Base-by-base conservation (phyloP, 37 sponge, comb jelly and placozoan species). In the Aphrocallistes beatrix region DNA sequence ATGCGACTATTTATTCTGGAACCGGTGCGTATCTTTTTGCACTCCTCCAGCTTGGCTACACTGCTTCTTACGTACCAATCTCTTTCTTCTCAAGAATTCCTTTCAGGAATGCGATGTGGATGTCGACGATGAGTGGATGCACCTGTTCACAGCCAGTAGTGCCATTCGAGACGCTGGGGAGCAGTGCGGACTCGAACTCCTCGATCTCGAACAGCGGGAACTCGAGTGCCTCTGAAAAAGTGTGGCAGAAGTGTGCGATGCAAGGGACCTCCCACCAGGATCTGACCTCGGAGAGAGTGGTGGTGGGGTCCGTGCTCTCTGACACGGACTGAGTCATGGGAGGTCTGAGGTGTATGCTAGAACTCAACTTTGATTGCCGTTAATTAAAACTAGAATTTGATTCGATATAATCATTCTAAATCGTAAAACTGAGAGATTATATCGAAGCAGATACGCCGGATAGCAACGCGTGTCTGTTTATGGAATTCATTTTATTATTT, bases 201-300 rank as follows among this genome's bases (percentile, higher is more conserved):
- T 93, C 94, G 1, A 93, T 93, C 23, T 93, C 94, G 85, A 91
- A 89, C 0, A 81, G 69, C 1, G 91, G 91, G 37, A 93, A 84
- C 50, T 91, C 91, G 87, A 93, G 89, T 0, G 94, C 86, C 50
- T 89, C 86, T 21, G 51, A 38, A 87, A 93, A 93, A 39, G 91
- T 87, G 40, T 89, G 81, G 75, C 94, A 91, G 85, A 51, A 93
- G 86, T 93, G 94, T 17, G 94, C 85, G 0, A 93, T 50, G 81
- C 94, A 93, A 36, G 94, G 94, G 3, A 93, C 91, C 38, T 93
- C 94, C 94, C 94, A 93, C 94, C 94, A 93, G 83, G 91, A 89
- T 3, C 94, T 88, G 19, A 93, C 91, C 38, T 85, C 94, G 34
- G 75, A 21, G 25, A 60, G 75, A 13, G 17, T 25, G 75, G 75